Evolutionary conservation across 2,888 invertebrate species (phyloP).

Genomic region (Drosophila leonis): DNA sequence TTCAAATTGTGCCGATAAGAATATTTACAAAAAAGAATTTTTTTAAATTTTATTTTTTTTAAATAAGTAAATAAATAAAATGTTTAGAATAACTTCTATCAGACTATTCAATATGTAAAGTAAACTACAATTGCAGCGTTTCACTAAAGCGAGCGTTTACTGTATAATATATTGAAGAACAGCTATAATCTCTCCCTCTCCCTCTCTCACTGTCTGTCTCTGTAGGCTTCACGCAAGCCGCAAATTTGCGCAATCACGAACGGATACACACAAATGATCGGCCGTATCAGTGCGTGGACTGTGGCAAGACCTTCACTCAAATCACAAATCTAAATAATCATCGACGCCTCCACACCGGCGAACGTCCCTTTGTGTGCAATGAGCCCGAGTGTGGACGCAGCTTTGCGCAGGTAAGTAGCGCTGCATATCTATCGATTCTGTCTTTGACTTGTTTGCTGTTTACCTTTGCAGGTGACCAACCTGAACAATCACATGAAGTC

Average conservation of each 20-base stretch:
- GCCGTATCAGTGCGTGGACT: slow-evolving; percentile 85
- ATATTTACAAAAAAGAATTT: not conserved
- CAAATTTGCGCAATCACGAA: slow-evolving; percentile 85
- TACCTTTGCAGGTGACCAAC: slow-evolving; percentile 83
- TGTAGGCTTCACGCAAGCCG: slow-evolving; percentile 85
- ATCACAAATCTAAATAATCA: slow-evolving; percentile 86
- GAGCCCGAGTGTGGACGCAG: slow-evolving; percentile 85
- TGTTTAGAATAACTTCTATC: not conserved
- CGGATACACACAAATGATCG: slow-evolving; percentile 86
- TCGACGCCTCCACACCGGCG: slow-evolving; percentile 85
- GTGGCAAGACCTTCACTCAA: slow-evolving; percentile 86
- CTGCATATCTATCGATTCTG: too few relatives aligned
- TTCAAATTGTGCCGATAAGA: not conserved
- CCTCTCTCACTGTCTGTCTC: not conserved
- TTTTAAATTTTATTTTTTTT: too few relatives aligned
- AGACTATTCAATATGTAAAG: not conserved
- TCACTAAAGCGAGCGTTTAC: not conserved
- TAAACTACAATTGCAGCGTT: not conserved
- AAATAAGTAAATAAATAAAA: not conserved
- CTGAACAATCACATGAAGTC: slow-evolving; percentile 86
- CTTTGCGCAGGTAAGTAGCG: slow-evolving; percentile 84
- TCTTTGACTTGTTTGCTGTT: not conserved
- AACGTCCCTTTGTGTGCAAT: slow-evolving; percentile 85
- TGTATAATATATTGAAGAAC: too few relatives aligned
- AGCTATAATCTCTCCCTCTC: not conserved